Evolutionary conservation across 2,888 invertebrate species (phyloP), one percentile per base, ranked within the genome.

Genomic region (Harpalus rufipes): DNA sequence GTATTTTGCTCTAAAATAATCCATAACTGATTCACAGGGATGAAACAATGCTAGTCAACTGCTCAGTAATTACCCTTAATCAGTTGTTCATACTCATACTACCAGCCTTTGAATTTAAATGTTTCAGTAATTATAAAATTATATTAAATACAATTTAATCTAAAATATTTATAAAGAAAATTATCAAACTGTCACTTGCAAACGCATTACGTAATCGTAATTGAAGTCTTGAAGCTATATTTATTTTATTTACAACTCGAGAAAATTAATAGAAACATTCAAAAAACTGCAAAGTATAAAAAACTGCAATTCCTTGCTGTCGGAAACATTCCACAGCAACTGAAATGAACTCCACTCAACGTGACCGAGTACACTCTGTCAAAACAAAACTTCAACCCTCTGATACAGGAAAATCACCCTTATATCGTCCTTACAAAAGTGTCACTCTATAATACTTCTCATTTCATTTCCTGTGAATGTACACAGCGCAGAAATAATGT

Each of bases 311-410:
- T 74, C 41, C 44, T 74, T 44, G 1, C 72, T 44, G 72, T 74
- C 72, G 44, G 72, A 44, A 74, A 74, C 72, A 74, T 16, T 41
- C 72, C 25, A 44, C 72, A 74, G 44, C 72, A 68, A 74, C 72
- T 74, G 72, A 74, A 74, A 44, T 39, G 68, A 74, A 44, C 72
- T 14, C 44, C 72, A 74, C 44, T 12, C 68, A 25, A 68, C 14
- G 14, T 74, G 72, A 44, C n/a, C 72, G 16, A 74, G 68, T 68
- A 68, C 68, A 68, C 68, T 74, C 72, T 18, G 16, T 18, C 16
- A 44, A 74, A 74, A 74, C 72, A 74, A 74, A 74, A 74, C 72
- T 74, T 41, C 44, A 74, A 16, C 44, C 14, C 16, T 51, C 7
- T 51, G 39, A 0, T 16, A 2, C 6, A 39, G 16, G 41, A 74